These are phyloP conservation scores for Rissa tridactyla DNA, from an alignment of 2,113 vertebrate genomes.

Conservation along the genomic window DNA sequence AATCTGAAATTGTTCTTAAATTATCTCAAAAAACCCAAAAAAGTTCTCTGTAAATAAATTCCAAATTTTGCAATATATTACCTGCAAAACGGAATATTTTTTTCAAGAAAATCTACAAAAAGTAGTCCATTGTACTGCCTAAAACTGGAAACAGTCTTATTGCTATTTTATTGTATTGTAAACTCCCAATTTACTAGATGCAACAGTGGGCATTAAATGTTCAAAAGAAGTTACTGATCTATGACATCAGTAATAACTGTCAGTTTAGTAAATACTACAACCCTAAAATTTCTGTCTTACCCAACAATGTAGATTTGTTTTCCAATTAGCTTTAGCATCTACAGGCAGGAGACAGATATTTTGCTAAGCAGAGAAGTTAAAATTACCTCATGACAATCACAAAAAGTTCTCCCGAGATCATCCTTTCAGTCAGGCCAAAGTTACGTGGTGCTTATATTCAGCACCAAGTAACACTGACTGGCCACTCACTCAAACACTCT, in stretches of 20 bases:
- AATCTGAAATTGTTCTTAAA: not conserved
- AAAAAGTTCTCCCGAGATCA: not conserved
- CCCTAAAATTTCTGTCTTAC: not conserved
- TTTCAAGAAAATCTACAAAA: not conserved
- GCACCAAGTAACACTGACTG: constrained; percentile 41
- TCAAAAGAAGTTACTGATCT: not conserved
- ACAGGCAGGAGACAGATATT: not conserved
- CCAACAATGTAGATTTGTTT: not conserved
- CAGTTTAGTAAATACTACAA: not conserved
- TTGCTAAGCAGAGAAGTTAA: not conserved
- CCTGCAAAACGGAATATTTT: not conserved
- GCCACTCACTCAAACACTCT: constrained; percentile 64
- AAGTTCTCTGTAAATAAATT: not conserved
- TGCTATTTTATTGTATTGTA: not conserved
- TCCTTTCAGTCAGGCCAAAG: constrained; percentile 1
- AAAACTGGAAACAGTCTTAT: not conserved
- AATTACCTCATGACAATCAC: constrained; percentile 8
- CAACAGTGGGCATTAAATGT: not conserved
- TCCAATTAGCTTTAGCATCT: not conserved
- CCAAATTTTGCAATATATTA: not conserved
- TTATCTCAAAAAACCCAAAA: not conserved
- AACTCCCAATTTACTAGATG: not conserved
- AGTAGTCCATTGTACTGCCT: not conserved
- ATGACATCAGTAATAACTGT: not conserved
- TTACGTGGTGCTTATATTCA: constrained; percentile 58